These are phyloP conservation scores for Falco novaeseelandiae DNA, from an alignment of 2,797 vertebrate genomes.

Conservation along the genomic window DNA sequence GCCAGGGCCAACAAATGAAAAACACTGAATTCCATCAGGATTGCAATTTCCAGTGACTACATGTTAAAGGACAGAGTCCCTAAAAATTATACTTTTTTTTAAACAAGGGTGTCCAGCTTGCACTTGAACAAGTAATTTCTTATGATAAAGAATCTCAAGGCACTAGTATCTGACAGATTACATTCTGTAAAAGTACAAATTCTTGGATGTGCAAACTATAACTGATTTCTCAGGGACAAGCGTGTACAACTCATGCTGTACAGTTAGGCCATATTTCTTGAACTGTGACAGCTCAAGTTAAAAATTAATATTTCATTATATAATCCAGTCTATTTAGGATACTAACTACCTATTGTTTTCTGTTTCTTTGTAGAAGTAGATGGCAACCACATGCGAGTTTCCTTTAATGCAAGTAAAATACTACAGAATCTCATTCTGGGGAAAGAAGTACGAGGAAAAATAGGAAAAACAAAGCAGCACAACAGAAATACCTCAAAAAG, in stretches of 20 bases:
- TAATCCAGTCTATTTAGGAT: not conserved
- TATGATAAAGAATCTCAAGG: not conserved
- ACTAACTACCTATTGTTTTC: not conserved
- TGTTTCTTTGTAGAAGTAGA: not conserved
- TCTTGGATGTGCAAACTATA: not conserved
- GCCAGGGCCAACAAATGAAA: not conserved
- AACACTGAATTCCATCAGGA: not conserved
- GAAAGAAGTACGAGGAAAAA: not conserved
- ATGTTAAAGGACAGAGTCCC: not conserved
- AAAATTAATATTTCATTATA: not conserved
- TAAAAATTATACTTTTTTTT: not conserved
- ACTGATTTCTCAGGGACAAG: not conserved
- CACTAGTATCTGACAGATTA: not conserved
- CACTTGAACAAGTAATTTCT: not conserved
- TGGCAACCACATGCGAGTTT: not conserved
- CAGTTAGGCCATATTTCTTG: not conserved
- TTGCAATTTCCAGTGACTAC: not conserved
- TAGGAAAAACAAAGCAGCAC: not conserved
- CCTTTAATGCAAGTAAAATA: not conserved
- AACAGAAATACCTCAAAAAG: not conserved
- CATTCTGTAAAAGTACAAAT: not conserved
- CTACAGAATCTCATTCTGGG: not conserved
- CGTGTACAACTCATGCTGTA: not conserved
- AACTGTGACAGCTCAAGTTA: not conserved
- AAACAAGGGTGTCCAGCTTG: not conserved